phyloP scores from a whole-genome alignment of 2,888 invertebrate species.

The Calameuta idolon region DNA sequence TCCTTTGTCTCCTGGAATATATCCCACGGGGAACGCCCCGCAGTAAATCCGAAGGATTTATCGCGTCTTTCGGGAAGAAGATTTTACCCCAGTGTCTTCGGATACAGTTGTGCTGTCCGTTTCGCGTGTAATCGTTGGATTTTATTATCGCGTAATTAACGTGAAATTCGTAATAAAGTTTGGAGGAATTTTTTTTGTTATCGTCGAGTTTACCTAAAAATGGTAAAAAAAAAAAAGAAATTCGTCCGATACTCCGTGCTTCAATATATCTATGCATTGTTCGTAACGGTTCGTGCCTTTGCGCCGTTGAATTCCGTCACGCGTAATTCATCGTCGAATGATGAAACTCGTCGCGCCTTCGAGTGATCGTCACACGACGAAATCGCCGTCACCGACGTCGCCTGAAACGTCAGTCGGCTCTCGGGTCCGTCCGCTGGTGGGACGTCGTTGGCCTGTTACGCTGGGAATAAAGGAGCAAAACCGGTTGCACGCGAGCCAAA shows the following conservation, averaged over 20 bases:
- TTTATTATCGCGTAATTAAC: neutral
- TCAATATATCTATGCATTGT: fast-evolving
- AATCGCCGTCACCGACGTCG: neutral
- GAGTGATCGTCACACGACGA: neutral
- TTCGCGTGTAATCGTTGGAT: neutral
- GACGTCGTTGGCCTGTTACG: neutral
- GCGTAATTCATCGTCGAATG: neutral
- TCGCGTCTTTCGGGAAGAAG: neutral
- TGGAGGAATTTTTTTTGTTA: neutral
- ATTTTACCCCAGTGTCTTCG: neutral
- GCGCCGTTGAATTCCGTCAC: neutral
- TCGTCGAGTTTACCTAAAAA: neutral
- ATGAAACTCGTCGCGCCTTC: neutral
- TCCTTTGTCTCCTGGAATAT: neutral
- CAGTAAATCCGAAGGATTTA: neutral
- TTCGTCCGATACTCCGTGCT: neutral
- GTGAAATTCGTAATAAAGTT: neutral
- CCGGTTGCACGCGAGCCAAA: neutral
- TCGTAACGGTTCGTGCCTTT: neutral
- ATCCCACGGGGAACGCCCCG: neutral
- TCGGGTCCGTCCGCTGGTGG: neutral
- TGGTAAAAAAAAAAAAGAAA: neutral
- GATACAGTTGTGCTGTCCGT: neutral
- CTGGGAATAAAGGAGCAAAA: neutral
- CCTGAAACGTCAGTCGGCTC: neutral